Evolutionary conservation across 2,797 vertebrate genomes (phyloP).

Genomic region (Mastacembelus armatus): DNA sequence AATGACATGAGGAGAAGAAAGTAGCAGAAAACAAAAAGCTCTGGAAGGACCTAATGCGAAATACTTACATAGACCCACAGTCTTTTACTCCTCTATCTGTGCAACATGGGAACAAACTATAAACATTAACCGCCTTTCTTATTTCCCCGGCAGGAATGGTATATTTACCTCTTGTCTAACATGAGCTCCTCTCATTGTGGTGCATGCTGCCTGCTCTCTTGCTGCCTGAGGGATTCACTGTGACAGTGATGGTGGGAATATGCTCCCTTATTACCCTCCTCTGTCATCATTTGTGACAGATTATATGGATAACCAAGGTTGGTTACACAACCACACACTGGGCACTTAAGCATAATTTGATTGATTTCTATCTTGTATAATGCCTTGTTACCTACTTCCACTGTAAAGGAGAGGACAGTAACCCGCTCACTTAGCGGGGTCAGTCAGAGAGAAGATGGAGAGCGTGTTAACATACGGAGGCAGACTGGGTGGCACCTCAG

Average conservation of each 20-base stretch:
- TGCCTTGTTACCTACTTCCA: conserved; percentile 80
- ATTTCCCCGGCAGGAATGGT: conserved; percentile 11
- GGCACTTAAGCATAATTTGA: conserved; percentile 80
- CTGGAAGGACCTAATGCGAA: conserved; percentile 6
- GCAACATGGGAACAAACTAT: conserved; percentile 11
- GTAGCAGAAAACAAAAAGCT: not conserved
- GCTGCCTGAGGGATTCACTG: conserved; percentile 40
- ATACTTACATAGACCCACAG: not conserved
- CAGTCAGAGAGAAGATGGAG: conserved; percentile 80
- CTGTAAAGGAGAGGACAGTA: conserved; percentile 73
- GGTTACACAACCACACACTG: conserved; percentile 78
- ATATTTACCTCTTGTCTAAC: conserved; percentile 8
- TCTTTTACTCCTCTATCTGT: not conserved
- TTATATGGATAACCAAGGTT: conserved; percentile 74
- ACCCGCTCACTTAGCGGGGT: conserved; percentile 76
- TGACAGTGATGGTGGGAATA: conserved; percentile 61
- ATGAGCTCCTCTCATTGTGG: conserved; percentile 19
- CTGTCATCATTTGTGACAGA: conserved; percentile 78
- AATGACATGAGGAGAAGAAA: conserved; percentile 14
- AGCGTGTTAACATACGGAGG: conserved; percentile 25
- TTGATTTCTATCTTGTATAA: conserved; percentile 83
- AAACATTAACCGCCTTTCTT: conserved; percentile 33
- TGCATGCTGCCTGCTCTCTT: conserved; percentile 1
- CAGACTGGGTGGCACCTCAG: conserved; percentile 18
- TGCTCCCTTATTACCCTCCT: conserved; percentile 74